A percentile compares a stretch with the other conserved stretches of the same genome.
Conservation (phyloP, 2,113 vertebrate genomes). For the Cebidichthys violaceus region DNA sequence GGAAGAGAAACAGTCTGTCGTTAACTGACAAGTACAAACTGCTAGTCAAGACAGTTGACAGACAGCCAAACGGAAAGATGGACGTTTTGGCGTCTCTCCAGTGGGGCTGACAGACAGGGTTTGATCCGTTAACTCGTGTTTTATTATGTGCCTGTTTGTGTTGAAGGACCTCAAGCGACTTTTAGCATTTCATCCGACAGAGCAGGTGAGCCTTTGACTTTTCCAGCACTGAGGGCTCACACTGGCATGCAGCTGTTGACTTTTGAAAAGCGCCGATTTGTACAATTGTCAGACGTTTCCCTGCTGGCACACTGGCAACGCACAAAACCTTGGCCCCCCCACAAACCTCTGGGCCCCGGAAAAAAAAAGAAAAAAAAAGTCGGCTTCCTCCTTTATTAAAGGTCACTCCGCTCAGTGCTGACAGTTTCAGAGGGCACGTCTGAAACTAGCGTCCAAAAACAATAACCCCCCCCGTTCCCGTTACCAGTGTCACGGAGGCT, state of each 20-base stretch:
- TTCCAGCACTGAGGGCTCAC: constrained; percentile 53
- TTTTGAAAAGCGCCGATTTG: constrained; percentile 72
- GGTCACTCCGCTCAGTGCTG: constrained; percentile 57
- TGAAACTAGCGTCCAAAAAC: constrained; percentile 50
- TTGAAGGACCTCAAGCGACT: constrained; percentile 1
- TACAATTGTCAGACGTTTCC: constrained; percentile 69
- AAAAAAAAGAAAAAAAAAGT: constrained; percentile 24
- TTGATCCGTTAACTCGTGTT: constrained; percentile 31
- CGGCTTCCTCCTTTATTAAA: constrained; percentile 67
- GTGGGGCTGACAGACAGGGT: constrained; percentile 5
- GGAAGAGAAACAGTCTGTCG: constrained; percentile 54
- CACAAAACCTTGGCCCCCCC: constrained; percentile 12
- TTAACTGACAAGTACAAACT: constrained; percentile 64
- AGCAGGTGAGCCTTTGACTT: constrained; percentile 60
- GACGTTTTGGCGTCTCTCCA: constrained; percentile 10
- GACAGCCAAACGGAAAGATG: constrained; percentile 18
- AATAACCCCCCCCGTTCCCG: constrained; percentile 44
- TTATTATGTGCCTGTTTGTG: neutral
- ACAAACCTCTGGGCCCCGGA: constrained; percentile 22
- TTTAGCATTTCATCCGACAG: constrained; percentile 36
- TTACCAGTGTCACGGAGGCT: constrained; percentile 38
- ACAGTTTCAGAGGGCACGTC: constrained; percentile 63
- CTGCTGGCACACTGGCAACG: constrained; percentile 46
- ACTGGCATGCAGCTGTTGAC: constrained; percentile 63
- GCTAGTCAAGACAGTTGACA: constrained; percentile 39